Evolutionary conservation across 2,113 vertebrate genomes (phyloP).

Genomic region (Pan paniscus): DNA sequence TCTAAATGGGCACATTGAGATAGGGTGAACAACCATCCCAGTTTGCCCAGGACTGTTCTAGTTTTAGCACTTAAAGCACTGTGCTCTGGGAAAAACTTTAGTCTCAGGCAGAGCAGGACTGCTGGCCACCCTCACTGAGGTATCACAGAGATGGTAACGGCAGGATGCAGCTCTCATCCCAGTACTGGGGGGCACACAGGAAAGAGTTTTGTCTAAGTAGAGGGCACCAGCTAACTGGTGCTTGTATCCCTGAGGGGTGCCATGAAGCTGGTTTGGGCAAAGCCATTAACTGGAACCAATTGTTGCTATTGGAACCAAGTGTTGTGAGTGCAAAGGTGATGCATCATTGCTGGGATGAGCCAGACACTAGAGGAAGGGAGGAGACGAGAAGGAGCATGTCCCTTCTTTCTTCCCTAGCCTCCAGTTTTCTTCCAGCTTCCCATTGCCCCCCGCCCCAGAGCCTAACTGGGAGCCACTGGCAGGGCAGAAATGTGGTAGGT

Average conservation of each 20-base stretch:
- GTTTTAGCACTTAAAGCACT: neutral
- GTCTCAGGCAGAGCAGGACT: neutral
- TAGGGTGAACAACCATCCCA: neutral
- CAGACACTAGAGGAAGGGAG: neutral
- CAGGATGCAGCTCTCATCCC: neutral
- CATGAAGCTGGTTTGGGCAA: neutral
- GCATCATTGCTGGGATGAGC: neutral
- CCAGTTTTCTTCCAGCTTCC: neutral
- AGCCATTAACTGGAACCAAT: neutral
- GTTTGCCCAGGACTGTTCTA: neutral
- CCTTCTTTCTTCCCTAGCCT: neutral
- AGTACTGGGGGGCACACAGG: no score
- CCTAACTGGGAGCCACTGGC: neutral
- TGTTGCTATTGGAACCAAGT: neutral
- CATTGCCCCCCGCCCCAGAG: fast-evolving
- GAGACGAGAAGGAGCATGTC: neutral
- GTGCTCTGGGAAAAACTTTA: no score
- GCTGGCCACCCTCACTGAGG: neutral
- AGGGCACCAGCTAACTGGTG: neutral
- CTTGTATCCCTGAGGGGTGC: neutral
- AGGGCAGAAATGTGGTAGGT: neutral
- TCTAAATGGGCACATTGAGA: neutral
- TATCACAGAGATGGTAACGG: neutral
- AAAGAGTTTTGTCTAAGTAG: neutral
- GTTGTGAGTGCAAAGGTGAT: neutral